Percentiles rank a stretch among this genome's conserved stretches.
Evolutionary conservation across 1,140 invertebrate species (phyloP).

Genomic region (Euwallacea fornicatus): DNA sequence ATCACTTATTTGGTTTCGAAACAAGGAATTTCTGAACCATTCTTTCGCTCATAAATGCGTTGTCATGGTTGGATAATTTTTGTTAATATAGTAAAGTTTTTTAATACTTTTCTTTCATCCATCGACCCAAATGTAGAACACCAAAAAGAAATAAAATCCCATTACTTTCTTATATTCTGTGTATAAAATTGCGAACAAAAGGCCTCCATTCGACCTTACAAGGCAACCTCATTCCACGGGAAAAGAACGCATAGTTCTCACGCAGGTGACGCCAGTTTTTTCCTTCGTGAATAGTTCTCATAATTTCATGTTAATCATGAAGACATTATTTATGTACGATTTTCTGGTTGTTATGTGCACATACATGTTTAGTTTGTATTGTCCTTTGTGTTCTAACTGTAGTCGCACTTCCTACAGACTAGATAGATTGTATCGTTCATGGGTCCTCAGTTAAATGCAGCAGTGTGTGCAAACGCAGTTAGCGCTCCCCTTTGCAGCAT

Average conservation of each 20-base stretch:
- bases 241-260: slow-evolving; percentile 41
- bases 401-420: too few relatives aligned
- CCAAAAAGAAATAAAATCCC: background rate
- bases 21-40: background rate
- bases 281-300: too few relatives aligned
- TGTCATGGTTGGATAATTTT: background rate
- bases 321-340: too few relatives aligned
- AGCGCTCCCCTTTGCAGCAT: too few relatives aligned
- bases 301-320: too few relatives aligned
- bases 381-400: too few relatives aligned
- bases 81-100: background rate
- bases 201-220: slow-evolving; percentile 43
- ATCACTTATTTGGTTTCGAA: background rate
- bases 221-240: slow-evolving; percentile 44
- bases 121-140: background rate
- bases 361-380: too few relatives aligned
- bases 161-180: background rate
- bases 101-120: too few relatives aligned
- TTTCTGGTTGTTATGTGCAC: too few relatives aligned
- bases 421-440: too few relatives aligned
- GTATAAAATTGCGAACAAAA: background rate
- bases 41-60: background rate
- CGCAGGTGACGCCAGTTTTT: slow-evolving; percentile 4
- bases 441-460: too few relatives aligned
- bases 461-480: too few relatives aligned